phyloP scores from a whole-genome alignment of 2,888 invertebrate species.

The Ecliptopera silaceata region DNA sequence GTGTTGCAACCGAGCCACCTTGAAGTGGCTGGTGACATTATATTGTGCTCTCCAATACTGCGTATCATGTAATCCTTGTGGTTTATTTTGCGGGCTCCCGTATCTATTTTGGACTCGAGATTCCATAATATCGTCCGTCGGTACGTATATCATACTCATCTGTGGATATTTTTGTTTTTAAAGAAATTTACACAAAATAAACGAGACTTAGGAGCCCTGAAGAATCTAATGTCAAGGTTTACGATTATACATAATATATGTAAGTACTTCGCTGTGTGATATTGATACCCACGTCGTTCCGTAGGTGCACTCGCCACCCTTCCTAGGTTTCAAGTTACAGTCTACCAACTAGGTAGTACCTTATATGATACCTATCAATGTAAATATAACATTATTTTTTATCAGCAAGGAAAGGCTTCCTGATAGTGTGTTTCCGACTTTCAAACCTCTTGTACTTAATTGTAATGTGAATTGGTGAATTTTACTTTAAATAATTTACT shows the following conservation, averaged over 20 bases:
- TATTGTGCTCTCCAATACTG: slow-evolving; percentile 47
- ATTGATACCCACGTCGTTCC: slow-evolving; percentile 24
- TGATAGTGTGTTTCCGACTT: slow-evolving; percentile 23
- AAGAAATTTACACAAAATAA: no score
- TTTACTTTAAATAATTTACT: not conserved
- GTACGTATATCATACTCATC: slow-evolving; percentile 42
- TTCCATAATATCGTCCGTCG: slow-evolving; percentile 49
- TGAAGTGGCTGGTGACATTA: slow-evolving; percentile 56
- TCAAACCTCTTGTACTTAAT: slow-evolving; percentile 3
- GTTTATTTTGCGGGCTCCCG: slow-evolving; percentile 68
- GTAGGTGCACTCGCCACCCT: slow-evolving; percentile 16
- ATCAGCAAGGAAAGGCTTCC: slow-evolving; percentile 15
- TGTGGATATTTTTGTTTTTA: not conserved
- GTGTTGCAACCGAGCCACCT: slow-evolving; percentile 38
- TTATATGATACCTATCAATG: not conserved
- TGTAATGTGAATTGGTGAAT: slow-evolving; percentile 1
- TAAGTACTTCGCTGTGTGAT: slow-evolving; percentile 26
- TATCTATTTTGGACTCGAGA: slow-evolving; percentile 67
- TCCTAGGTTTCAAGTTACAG: slow-evolving; percentile 24
- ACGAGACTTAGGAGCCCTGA: no score
- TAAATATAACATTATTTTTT: slow-evolving; percentile 4
- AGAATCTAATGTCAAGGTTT: slow-evolving; percentile 62
- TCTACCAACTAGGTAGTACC: not conserved
- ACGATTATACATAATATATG: slow-evolving; percentile 24
- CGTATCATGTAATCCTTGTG: slow-evolving; percentile 77